These are phyloP conservation scores for Ictinia mississippiensis DNA, from an alignment of 2,797 vertebrate genomes.

Conservation along the genomic window DNA sequence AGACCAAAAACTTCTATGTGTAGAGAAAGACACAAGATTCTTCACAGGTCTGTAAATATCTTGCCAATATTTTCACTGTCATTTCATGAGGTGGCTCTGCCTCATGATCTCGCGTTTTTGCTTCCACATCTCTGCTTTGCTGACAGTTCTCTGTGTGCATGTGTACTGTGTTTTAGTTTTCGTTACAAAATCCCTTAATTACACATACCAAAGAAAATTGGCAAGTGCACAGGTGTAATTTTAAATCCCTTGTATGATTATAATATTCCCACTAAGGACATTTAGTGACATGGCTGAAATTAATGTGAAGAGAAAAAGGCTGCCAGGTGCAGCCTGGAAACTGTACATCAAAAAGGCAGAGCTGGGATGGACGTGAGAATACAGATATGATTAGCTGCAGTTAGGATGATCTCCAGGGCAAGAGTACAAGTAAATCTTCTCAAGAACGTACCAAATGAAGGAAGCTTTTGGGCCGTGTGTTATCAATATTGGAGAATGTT, in stretches of 20 bases:
- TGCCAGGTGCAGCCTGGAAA: neutral
- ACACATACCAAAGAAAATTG: neutral
- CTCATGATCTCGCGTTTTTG: neutral
- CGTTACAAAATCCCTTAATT: neutral
- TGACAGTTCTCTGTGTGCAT: neutral
- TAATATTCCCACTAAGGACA: neutral
- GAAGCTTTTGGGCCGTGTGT: accelerated
- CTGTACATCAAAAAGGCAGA: neutral
- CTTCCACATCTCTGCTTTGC: neutral
- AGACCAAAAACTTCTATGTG: neutral
- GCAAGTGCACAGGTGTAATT: neutral
- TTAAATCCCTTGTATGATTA: neutral
- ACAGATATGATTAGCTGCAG: neutral
- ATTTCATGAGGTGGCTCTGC: neutral
- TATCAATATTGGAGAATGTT: neutral
- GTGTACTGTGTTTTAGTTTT: neutral
- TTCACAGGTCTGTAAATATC: neutral
- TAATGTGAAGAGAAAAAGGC: neutral
- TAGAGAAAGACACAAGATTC: neutral
- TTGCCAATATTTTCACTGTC: neutral
- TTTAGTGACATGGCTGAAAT: neutral
- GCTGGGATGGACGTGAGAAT: neutral
- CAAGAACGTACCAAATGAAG: neutral
- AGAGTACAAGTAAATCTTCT: neutral
- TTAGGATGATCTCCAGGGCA: neutral